A percentile compares a stretch with the other conserved stretches of the same genome.
Conservation (phyloP, 2,797 vertebrate genomes). For the Xyrichtys novacula region DNA sequence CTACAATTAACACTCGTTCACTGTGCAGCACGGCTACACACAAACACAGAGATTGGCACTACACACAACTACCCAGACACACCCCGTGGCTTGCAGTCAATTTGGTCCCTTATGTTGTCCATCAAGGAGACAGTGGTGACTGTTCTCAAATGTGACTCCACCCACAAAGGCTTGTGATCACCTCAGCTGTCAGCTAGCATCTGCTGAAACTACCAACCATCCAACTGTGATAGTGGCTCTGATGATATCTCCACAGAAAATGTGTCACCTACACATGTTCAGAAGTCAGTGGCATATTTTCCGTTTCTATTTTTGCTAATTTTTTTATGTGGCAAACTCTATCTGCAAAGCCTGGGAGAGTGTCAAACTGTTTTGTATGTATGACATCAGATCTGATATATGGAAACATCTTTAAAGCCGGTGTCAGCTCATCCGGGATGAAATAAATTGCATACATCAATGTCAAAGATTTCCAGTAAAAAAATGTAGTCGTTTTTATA, state of each 20-base stretch:
- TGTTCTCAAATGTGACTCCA: slow-evolving; percentile 80
- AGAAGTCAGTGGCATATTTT: slow-evolving; percentile 58
- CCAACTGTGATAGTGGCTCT: slow-evolving; percentile 73
- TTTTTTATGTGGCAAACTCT: slow-evolving; percentile 48
- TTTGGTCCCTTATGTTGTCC: slow-evolving; percentile 84
- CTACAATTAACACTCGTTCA: slow-evolving; percentile 64
- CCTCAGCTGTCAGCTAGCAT: slow-evolving; percentile 85
- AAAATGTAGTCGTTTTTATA: slow-evolving; percentile 28
- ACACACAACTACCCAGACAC: slow-evolving; percentile 72
- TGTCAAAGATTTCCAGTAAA: slow-evolving; percentile 34
- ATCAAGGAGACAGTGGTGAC: slow-evolving; percentile 81
- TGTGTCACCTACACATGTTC: slow-evolving; percentile 70
- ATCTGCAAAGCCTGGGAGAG: slow-evolving; percentile 54
- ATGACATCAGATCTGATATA: slow-evolving; percentile 32
- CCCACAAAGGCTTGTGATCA: slow-evolving; percentile 82
- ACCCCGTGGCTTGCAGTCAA: slow-evolving; percentile 81
- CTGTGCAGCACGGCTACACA: slow-evolving; percentile 36
- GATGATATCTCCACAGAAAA: slow-evolving; percentile 69
- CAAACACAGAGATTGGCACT: slow-evolving; percentile 66
- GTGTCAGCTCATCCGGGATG: slow-evolving; percentile 25
- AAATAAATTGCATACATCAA: slow-evolving; percentile 49
- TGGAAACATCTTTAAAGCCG: slow-evolving; percentile 43
- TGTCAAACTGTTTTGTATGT: slow-evolving; percentile 58
- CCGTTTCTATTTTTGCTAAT: slow-evolving; percentile 57
- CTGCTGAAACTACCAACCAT: slow-evolving; percentile 82